phyloP scores from a whole-genome alignment of 2,888 invertebrate species.

The Volucella bombylans region DNA sequence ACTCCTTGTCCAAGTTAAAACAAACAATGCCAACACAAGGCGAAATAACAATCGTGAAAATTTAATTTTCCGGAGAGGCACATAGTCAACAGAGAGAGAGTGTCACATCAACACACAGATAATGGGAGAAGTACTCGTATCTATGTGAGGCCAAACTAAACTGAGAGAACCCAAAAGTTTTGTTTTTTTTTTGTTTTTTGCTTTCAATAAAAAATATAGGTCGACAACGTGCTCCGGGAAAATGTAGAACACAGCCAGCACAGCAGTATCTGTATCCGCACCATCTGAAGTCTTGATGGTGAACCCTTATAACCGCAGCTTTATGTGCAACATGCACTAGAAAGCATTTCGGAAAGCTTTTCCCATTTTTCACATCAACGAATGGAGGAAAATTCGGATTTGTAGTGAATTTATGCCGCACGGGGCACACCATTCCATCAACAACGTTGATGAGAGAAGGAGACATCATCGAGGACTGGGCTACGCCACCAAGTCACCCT shows the following conservation, averaged over 20 bases:
- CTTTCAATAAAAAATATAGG: constrained; percentile 78
- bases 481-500: too few species aligned
- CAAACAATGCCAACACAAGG: constrained; percentile 32
- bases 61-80: constrained; percentile 33
- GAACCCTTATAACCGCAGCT: constrained; percentile 49
- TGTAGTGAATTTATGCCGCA: constrained; percentile 30
- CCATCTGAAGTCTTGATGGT: constrained; percentile 58
- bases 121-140: not conserved
- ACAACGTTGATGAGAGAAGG: constrained; percentile 42
- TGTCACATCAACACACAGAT: not conserved
- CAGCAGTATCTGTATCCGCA: constrained; percentile 45
- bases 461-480: not conserved
- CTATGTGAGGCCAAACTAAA: not conserved
- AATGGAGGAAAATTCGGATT: not conserved
- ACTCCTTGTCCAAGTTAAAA: constrained; percentile 7
- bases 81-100: not conserved
- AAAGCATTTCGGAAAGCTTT: constrained; percentile 57
- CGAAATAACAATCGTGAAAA: constrained; percentile 33
- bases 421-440: constrained; percentile 16
- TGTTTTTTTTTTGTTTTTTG: not conserved
- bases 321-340: constrained; percentile 65
- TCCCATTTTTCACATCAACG: constrained; percentile 22
- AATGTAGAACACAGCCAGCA: constrained; percentile 63
- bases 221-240: constrained; percentile 80
- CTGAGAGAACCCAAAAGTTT: constrained; percentile 12